Evolutionary conservation across 92 coral and sea anemone genomes (phyloP), one percentile per base, ranked within the genome.

Genomic region (Umimayanthus kanabou): DNA sequence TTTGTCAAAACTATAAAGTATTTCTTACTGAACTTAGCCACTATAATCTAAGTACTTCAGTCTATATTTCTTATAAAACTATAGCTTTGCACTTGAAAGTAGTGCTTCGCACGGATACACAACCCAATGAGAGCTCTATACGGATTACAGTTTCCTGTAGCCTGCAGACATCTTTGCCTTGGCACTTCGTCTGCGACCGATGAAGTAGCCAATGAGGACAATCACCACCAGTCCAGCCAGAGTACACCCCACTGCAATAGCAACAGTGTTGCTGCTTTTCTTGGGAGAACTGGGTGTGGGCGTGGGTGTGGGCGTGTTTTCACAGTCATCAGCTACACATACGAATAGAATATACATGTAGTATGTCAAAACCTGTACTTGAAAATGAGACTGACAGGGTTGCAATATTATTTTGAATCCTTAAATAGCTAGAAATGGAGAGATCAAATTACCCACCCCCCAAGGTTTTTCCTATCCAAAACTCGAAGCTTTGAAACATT

Each of bases 221-320:
- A 97, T 90, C 30, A 97, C 76, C 29, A 94, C 97, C 83, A 97
- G 93, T 11, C 92, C 99, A 39, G 90, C 99, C 86, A 97, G 91
- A 20, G 99, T 89, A 64, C 97, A 94, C 5, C 99, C 98, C 49
- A 97, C 98, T 18, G 99, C 99, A 70, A 97, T 97, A 20, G 97
- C 95, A 15, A 95, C 98, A 8, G 90, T 89, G 73, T 94, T 90
- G 83, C 77, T 89, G 1, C 65, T 9, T 5, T 28, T 64, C 11
- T 72, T 65, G 22, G 79, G 22, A 1, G 61, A 0, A 50, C 89
- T 78, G 4, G 20, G 11, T 1, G 15, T 15, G 1, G 91, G 76
- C 0, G 93, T 10, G 15, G 91, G 30, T 0, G 90, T 26, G 2
- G 91, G 80, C 15, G 81, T 33, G 22, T 90, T 69, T 16, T 30